Evolutionary conservation across 2,113 vertebrate species (phyloP), one percentile per base, ranked within the genome.

Genomic region (Gobio gobio): DNA sequence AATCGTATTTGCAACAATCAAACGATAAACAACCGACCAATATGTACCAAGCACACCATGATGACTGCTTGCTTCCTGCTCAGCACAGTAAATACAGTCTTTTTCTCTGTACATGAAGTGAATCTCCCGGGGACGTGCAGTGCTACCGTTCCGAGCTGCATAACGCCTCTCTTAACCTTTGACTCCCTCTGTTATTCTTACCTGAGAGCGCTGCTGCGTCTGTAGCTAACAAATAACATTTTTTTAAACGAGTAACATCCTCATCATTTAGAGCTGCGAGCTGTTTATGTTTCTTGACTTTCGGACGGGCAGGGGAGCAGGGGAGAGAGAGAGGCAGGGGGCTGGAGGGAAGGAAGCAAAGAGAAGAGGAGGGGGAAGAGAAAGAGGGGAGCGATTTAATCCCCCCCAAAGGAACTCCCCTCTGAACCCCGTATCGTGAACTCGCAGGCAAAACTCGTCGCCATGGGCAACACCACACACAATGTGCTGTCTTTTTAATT

Each of bases 401-500:
- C 94, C 92, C 90, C 94, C 95, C 93, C 94, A 94, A 92, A 94
- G 94, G 94, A 94, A 94, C 93, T 94, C 94, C 93, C 94, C 94
- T 95, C 93, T 94, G 93, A 94, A 95, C 94, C 93, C 85, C 93
- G 89, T 94, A 94, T 94, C 93, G 87, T 94, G 94, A 95, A 95
- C 94, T 94, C 88, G 91, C 93, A 94, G 93, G 94, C 93, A 94
- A 94, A 94, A 94, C 91, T 87, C 45, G 88, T 92, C 91, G 94
- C 94, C 93, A 89, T 89, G 89, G 93, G 94, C 93, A 92, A 94
- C 92, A 93, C 92, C 93, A 93, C 93, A 94, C 92, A 95, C 94
- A 94, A 92, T 91, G 90, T 88, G 92, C 93, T 94, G 93, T 94
- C 94, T 94, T 95, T 95, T 94, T 95, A 94, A 95, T 95, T 95